Conservation (phyloP, 2,797 vertebrate species). For the Agapornis canus region DNA sequence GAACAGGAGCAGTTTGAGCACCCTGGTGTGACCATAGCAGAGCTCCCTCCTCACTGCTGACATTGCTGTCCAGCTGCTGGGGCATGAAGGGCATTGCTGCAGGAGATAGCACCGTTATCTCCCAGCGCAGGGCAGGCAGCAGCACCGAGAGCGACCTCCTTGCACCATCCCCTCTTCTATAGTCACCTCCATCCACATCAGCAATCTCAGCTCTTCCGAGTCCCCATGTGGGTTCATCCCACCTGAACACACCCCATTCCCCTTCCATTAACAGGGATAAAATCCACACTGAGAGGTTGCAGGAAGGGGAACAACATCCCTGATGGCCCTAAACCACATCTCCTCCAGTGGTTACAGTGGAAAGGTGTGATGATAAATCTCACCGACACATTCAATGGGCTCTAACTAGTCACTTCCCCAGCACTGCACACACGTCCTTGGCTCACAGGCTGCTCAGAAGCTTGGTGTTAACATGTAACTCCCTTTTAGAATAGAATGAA, state of each 20-base stretch:
- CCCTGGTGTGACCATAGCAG: rapidly evolving
- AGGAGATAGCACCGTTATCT: slow-evolving; percentile 13
- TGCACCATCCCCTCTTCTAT: rapidly evolving
- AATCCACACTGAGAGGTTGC: neutral
- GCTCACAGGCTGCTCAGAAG: neutral
- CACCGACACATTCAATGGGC: neutral
- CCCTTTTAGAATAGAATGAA: neutral
- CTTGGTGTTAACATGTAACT: neutral
- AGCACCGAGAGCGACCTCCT: neutral
- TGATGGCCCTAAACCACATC: neutral
- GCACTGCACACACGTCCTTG: neutral
- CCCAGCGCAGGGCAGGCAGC: neutral
- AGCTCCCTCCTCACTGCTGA: neutral
- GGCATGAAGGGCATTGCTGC: slow-evolving; percentile 47
- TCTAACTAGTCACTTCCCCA: neutral
- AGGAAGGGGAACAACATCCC: neutral
- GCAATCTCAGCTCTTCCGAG: neutral
- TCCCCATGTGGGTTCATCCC: rapidly evolving
- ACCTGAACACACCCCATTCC: neutral
- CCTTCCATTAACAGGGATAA: rapidly evolving
- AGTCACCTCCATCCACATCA: rapidly evolving
- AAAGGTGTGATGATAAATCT: slow-evolving; percentile 3
- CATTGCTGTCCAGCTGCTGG: neutral
- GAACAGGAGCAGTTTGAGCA: neutral
- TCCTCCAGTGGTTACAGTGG: neutral